Base-by-base conservation (phyloP, 2,888 invertebrate genomes). In the Aelia acuminata region DNA sequence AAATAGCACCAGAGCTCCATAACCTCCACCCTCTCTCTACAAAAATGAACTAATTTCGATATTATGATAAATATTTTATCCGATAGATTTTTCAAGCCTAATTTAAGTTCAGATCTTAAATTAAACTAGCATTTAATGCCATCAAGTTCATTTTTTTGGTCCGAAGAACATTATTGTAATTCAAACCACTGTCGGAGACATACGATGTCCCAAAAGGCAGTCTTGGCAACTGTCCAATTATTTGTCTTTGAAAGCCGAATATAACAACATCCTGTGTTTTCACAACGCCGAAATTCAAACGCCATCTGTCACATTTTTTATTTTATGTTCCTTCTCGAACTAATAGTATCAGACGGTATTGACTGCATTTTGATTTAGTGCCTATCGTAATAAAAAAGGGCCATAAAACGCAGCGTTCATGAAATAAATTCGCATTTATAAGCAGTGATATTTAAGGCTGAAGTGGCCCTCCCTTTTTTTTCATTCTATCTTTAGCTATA, bases 351-450 rank as follows among this genome's bases (percentile, higher is more conserved):
- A 22, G 80, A 22, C 3, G 43, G 80, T 80, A 80, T 80, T 80
- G 80, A 80, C 80, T 43, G 80, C n/a, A 80, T 80, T 80, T 47
- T 80, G 80, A 80, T 80, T 43, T 80, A 80, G 80, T 80, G 35
- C 11, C 80, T 13, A n/a, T n/a, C 13, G 80, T 0, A 49, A 49
- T 11, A 3, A 53, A 39, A 39, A 75, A 39, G 35, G 75, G 22
- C 80, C 80, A 80, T 80, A 80, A 80, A 80, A 80, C 43, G 43
- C 80, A 80, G 80, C 80, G 22, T 80, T 47, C 43, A 43, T n/a
- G n/a, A n/a, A 80, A 80, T 80, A 43, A 80, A 80, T 80, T 80
- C 80, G 43, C 43, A 80, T 80, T 80, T 80, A 80, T 80, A 80
- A 80, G 80, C 80, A 80, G 80, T n/a, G 80, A 22, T n/a, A n/a